phyloP scores from a whole-genome alignment of 2,888 invertebrate species.

The Melipona bicolor region DNA sequence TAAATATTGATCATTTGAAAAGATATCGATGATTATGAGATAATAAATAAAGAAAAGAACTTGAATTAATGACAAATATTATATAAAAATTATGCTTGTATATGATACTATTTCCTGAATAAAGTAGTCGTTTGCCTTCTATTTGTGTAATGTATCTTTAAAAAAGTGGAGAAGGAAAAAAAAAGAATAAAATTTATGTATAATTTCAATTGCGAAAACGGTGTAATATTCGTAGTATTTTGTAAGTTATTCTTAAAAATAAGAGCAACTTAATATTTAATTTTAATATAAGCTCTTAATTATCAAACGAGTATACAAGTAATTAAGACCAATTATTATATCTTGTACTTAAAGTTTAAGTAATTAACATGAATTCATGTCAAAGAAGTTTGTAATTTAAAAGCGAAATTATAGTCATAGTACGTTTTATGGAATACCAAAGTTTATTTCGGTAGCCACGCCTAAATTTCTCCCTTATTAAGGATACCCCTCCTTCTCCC shows the following conservation, averaged over 20 bases:
- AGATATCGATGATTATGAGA: constrained; percentile 62
- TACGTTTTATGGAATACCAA: constrained; percentile 24
- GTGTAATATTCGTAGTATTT: constrained; percentile 48
- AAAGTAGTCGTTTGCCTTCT: constrained; percentile 81
- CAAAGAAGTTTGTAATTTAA: not conserved
- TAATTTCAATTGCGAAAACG: constrained; percentile 52
- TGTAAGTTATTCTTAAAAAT: constrained; percentile 51
- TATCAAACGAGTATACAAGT: constrained; percentile 12
- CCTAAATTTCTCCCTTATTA: constrained; percentile 71
- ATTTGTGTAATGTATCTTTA: constrained; percentile 72
- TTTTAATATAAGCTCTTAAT: constrained; percentile 21
- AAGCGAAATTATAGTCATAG: constrained; percentile 13
- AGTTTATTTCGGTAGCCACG: constrained; percentile 72
- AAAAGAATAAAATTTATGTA: constrained; percentile 36
- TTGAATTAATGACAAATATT: constrained; percentile 70
- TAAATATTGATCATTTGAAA: constrained; percentile 62
- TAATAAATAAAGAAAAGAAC: constrained; percentile 70
- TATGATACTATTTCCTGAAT: constrained; percentile 81
- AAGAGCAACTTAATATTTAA: constrained; percentile 19
- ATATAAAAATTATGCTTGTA: constrained; percentile 79
- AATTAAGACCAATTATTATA: constrained; percentile 10
- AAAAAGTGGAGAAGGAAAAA: constrained; percentile 2
- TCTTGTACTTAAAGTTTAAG: constrained; percentile 4
- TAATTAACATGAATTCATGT: constrained; percentile 7
- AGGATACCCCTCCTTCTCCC: constrained; percentile 29